Percentiles rank a stretch among this genome's conserved stretches.
These are phyloP conservation scores for Notoglanidium macrostoma DNA, from an alignment of 2,797 vertebrate species.

Conservation along the genomic window DNA sequence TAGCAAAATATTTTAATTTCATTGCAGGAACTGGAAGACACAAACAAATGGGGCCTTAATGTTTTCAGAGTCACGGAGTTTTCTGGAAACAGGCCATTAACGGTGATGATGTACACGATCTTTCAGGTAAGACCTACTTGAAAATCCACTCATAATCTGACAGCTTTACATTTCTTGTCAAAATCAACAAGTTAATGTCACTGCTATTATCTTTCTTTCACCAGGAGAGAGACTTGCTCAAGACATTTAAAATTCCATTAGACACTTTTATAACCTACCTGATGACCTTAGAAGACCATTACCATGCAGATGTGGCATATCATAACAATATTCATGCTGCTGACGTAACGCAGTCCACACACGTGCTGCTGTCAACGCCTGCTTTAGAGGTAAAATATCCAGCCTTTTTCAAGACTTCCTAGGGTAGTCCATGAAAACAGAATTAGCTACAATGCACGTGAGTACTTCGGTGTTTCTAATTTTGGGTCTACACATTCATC, in stretches of 20 bases:
- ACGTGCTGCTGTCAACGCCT: constrained; percentile 83
- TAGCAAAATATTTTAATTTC: constrained; percentile 14
- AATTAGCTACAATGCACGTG: background rate
- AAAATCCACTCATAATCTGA: background rate
- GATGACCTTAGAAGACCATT: constrained; percentile 89
- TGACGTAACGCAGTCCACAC: constrained; percentile 86
- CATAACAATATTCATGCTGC: constrained; percentile 89
- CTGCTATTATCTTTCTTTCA: background rate
- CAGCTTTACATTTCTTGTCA: background rate
- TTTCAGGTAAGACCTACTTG: constrained; percentile 82
- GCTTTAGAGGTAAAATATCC: constrained; percentile 80
- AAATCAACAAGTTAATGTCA: background rate
- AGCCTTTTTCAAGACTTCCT: background rate
- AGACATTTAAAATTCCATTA: constrained; percentile 87
- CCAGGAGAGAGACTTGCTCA: constrained; percentile 85
- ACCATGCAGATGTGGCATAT: constrained; percentile 85
- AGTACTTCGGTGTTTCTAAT: constrained; percentile 22
- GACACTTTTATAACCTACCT: constrained; percentile 87
- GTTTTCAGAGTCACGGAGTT: constrained; percentile 96
- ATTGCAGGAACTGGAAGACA: constrained; percentile 90
- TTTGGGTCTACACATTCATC: constrained; percentile 3
- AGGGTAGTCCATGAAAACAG: background rate
- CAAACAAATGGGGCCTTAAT: constrained; percentile 99
- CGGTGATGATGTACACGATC: constrained; percentile 96
- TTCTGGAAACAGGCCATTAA: constrained; percentile 95